Conservation (phyloP, 2,888 invertebrate species). For the Aleiodes alternator region DNA sequence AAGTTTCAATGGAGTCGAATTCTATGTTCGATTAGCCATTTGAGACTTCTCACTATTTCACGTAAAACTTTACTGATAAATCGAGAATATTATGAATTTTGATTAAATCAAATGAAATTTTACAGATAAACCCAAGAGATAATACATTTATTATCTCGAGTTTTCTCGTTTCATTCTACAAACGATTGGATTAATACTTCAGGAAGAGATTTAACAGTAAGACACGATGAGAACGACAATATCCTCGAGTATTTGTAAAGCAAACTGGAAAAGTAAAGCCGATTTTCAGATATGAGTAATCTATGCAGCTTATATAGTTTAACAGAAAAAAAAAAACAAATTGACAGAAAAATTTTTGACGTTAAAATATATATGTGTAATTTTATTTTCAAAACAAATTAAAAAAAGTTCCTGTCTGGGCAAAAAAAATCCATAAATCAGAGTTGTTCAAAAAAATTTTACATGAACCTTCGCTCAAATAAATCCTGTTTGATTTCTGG, state of each 20-base stretch:
- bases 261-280: not conserved
- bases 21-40: constrained; percentile 51
- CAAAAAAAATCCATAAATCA: too few relatives aligned
- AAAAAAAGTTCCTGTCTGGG: not conserved
- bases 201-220: constrained; percentile 7
- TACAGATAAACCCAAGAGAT: too few relatives aligned
- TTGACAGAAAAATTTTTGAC: constrained; percentile 1
- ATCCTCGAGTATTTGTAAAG: constrained; percentile 19
- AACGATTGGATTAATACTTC: not conserved
- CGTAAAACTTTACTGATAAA: constrained; percentile 18
- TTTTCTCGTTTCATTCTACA: too few relatives aligned
- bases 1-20: constrained; percentile 52
- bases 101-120: not conserved
- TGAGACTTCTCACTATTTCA: constrained; percentile 28
- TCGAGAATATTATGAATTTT: constrained; percentile 19
- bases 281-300: constrained; percentile 26
- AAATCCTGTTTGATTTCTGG: too few relatives aligned
- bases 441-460: too few relatives aligned
- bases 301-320: constrained; percentile 20
- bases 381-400: constrained; percentile 1
- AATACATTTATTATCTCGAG: too few relatives aligned
- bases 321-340: not conserved
- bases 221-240: constrained; percentile 25
- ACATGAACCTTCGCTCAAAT: too few relatives aligned
- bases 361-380: constrained; percentile 18